Percentiles rank a stretch among this genome's conserved stretches.
These are phyloP conservation scores for Drepana falcataria DNA, from an alignment of 2,888 invertebrate species.

Conservation along the genomic window DNA sequence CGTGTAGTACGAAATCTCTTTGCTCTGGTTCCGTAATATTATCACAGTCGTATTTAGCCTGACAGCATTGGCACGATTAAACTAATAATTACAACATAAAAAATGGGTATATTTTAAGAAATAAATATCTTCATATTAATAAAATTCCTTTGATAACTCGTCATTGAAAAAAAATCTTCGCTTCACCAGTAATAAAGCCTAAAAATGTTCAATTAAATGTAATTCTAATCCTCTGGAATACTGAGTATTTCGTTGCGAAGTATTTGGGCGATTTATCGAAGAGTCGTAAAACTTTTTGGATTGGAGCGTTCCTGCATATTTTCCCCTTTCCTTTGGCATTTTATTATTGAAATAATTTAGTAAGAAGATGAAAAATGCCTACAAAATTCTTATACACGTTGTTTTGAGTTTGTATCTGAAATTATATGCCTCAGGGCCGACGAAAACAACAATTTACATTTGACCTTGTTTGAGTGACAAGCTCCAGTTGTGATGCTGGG, in stretches of 20 bases:
- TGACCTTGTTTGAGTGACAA: too few species aligned
- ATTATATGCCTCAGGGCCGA: neutral
- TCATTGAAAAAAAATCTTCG: neutral
- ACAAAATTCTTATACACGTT: neutral
- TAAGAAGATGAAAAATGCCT: slow-evolving; percentile 2
- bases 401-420: neutral
- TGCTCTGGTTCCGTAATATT: too few species aligned
- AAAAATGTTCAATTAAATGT: slow-evolving; percentile 17
- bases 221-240: slow-evolving; percentile 32
- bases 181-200: neutral
- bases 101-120: neutral
- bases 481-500: too few species aligned
- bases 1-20: too few species aligned
- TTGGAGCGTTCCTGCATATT: slow-evolving; percentile 24
- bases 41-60: too few species aligned
- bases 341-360: slow-evolving; percentile 28
- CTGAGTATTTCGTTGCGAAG: slow-evolving; percentile 20
- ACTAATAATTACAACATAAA: too few species aligned
- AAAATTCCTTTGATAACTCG: neutral
- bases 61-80: too few species aligned
- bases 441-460: too few species aligned
- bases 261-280: slow-evolving; percentile 32
- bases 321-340: slow-evolving; percentile 19
- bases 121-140: neutral
- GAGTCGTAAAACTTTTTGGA: slow-evolving; percentile 29